Base-by-base conservation (phyloP, 2,797 vertebrate species). In the Gadopsis marmoratus region DNA sequence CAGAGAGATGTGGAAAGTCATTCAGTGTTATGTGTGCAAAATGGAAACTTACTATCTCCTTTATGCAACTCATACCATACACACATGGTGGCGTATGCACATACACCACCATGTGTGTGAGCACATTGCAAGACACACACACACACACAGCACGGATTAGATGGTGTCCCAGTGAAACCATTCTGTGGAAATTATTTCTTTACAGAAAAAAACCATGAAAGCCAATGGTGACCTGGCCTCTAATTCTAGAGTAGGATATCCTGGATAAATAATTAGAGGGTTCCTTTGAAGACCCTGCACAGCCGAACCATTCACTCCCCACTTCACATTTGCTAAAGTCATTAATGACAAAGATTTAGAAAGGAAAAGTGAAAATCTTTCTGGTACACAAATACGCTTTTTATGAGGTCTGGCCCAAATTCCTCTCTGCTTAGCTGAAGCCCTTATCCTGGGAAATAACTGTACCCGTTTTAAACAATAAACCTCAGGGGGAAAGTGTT, bases 241-340 rank as follows among this genome's bases (percentile, higher is more conserved):
- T 94, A 93, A 95, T 95, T 94, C 93, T 92, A 91, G 91, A 94
- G 91, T 86, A 86, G 93, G 93, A 95, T 94, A 95, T 95, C 93
- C 94, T 95, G 95, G 94, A 94, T 94, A 96, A 95, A 95, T 95
- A 95, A 95, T 95, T 95, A 95, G 92, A 93, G 93, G 91, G 90
- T 84, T 93, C 78, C 92, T 95, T 95, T 95, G 92, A 96, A 94
- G 94, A 91, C 88, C 87, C 81, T 71, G 82, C 86, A 84, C 85
- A 89, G 87, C 86, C 76, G 77, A 90, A 84, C 88, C 83, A 89
- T 93, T 94, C 90, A 92, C 90, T 94, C 90, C 86, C 80, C 84
- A 88, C 90, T 93, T 93, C 89, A 94, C 95, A 95, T 96, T 95
- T 95, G 95, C 91, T 95, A 94, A 95, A 96, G 94, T 96, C 95